Base-by-base conservation (phyloP, 2,113 vertebrate species). In the Ciconia maguari region DNA sequence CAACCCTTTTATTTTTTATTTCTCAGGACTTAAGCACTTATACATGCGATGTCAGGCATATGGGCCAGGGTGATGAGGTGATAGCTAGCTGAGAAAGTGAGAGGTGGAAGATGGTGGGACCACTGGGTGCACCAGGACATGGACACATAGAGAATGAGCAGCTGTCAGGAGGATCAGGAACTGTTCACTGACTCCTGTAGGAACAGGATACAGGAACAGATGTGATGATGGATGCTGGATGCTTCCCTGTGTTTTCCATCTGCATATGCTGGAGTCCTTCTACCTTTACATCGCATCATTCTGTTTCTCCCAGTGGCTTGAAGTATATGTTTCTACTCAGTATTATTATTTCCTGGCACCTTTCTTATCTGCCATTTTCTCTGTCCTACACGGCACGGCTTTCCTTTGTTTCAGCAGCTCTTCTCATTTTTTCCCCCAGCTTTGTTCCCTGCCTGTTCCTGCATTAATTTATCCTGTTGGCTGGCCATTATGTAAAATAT, bases 401-500 rank as follows among this genome's bases (percentile, higher is more conserved):
- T 69, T 82, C 74, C 58, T 89, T 89, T 87, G 32, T 92, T 93
- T 75, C 69, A 72, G 38, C 26, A 51, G 36, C 49, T 80, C 51
- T 83, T 80, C 65, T 83, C 13, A 16, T 48, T 68, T 90, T 87
- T 77, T 36, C 14, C 27, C 60, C 57, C 62, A 89, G n/a, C 7
- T 74, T 89, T 85, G 32, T 84, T 94, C 77, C 30, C 9, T 77
- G 17, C n/a, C 75, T 95, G 54, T 94, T 96, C 87, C 36, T 87
- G 77, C 34, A 89, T 83, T 89, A 93, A 96, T 92, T 87, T 92
- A 77, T 66, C 54, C 66, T 62, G 18, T 75, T 96, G 83, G 34
- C 54, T 84, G 44, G 83, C 36, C 90, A 52, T 60, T 58, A 80
- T 60, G 70, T 87, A 92, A 96, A 96, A 96, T 85, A 91, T 62